Conservation (phyloP, 2,888 invertebrate genomes). For the Mythimna loreyi region DNA sequence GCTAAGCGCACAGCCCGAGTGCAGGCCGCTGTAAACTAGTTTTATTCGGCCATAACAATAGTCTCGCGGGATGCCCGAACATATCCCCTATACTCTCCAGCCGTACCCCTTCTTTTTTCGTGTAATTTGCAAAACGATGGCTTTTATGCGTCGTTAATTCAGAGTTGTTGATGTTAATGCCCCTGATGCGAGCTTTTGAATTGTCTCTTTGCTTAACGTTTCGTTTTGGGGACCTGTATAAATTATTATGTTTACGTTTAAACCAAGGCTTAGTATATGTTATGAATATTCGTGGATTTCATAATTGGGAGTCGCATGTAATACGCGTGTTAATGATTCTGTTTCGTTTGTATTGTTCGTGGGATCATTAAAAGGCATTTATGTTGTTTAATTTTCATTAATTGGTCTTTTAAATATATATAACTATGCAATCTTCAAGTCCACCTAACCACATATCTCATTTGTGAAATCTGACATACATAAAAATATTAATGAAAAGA, state of each 20-base stretch:
- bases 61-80: slow-evolving; percentile 70
- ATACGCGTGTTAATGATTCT: slow-evolving; percentile 16
- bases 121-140: slow-evolving; percentile 66
- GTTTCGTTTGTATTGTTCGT: not conserved
- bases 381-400: not conserved
- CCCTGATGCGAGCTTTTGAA: slow-evolving; percentile 42
- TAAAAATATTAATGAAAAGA: not conserved
- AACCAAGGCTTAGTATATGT: slow-evolving; percentile 29
- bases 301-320: slow-evolving; percentile 14
- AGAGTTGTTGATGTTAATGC: slow-evolving; percentile 65
- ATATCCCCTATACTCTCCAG: slow-evolving; percentile 67
- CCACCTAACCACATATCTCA: not conserved
- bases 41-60: slow-evolving; percentile 82
- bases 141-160: slow-evolving; percentile 72
- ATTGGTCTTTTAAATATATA: not conserved
- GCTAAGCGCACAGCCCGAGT: slow-evolving; percentile 75
- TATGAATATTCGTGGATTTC: slow-evolving; percentile 41
- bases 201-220: slow-evolving; percentile 56
- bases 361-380: slow-evolving; percentile 2
- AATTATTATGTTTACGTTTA: slow-evolving; percentile 51
- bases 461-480: not conserved
- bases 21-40: slow-evolving; percentile 77
- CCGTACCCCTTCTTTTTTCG: slow-evolving; percentile 64
- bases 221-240: slow-evolving; percentile 34
- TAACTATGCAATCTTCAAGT: not conserved